Evolutionary conservation across 2,888 invertebrate species (phyloP), one percentile per base, ranked within the genome.

Genomic region (Drosophila recens): DNA sequence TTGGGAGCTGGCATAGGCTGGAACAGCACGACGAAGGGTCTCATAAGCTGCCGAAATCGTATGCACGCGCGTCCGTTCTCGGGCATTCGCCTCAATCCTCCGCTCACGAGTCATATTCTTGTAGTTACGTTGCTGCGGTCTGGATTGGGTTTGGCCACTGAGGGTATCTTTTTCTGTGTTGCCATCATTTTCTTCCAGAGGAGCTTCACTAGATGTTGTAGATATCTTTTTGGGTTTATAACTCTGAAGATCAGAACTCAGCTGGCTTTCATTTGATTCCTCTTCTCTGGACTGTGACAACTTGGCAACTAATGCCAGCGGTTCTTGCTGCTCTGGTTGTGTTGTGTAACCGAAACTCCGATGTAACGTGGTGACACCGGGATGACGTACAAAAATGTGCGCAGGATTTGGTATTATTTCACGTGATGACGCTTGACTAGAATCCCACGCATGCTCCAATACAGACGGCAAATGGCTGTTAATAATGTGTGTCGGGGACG

Each of bases 11-110:
- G 98, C 97, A 92, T 98, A 98, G 0, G 98, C 95, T 3, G 98
- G 98, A 46, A 98, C 96, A 0, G 97, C 94, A 68, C 94, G 94
- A 48, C 98, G 94, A 10, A 98, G 93, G 0, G 97, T 97, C 79
- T 98, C 98, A 91, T 98, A 98, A 0, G 98, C 98, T 0, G 98
- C 98, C 89, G 98, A 98, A 79, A 98, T 98, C 0, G 98, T 98
- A 92, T 98, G 98, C 0, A 98, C 98, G 57, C 98, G 94, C 6
- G 98, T 97, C 67, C 98, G 93, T 91, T 98, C 98, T 5, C 98
- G 94, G 0, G 98, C 98, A 90, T 98, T 98, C 0, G 98, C 98
- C 91, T 98, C 98, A 90, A 98, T 97, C 76, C 98, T 94, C 79
- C 98, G 93, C 91, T 98, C 98, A 20, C 97, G 94, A 0, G 97